These are phyloP conservation scores for Gymnoscopelus microlampas DNA, from an alignment of 2,797 vertebrate genomes.

Conservation along the genomic window DNA sequence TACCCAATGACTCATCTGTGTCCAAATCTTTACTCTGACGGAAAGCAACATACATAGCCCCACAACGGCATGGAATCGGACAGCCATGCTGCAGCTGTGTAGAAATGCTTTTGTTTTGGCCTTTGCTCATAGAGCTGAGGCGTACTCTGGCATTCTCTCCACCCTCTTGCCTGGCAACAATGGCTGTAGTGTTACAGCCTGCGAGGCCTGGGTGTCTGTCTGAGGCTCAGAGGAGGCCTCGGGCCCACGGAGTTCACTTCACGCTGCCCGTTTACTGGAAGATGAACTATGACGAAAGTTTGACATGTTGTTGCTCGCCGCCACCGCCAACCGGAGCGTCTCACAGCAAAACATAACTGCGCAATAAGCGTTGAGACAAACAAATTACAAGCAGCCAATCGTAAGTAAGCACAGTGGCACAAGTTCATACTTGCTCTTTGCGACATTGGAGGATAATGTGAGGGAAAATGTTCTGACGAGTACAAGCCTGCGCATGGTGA, in stretches of 20 bases:
- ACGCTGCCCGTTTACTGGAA: constrained; percentile 70
- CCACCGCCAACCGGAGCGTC: no score
- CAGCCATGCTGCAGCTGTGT: constrained; percentile 43
- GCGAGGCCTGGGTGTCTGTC: constrained; percentile 16
- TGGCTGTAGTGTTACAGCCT: constrained; percentile 66
- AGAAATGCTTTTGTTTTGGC: constrained; percentile 58
- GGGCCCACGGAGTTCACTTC: constrained; percentile 48
- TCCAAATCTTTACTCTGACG: not conserved
- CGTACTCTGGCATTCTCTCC: constrained; percentile 50
- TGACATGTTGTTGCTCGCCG: no score
- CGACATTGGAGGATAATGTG: no score
- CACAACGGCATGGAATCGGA: constrained; percentile 16
- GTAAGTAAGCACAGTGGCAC: no score
- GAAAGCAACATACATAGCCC: constrained; percentile 8
- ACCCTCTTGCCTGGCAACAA: constrained; percentile 65
- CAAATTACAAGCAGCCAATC: no score
- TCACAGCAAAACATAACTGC: no score
- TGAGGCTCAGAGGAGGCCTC: constrained; percentile 7
- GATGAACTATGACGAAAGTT: constrained; percentile 41
- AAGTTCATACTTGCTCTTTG: no score
- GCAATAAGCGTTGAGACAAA: no score
- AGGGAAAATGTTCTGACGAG: not conserved
- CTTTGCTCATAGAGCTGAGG: constrained; percentile 44
- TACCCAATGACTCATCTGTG: not conserved
- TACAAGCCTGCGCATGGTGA: constrained; percentile 11